These are phyloP conservation scores for Misgurnus anguillicaudatus DNA, from an alignment of 2,113 vertebrate species.

Conservation along the genomic window DNA sequence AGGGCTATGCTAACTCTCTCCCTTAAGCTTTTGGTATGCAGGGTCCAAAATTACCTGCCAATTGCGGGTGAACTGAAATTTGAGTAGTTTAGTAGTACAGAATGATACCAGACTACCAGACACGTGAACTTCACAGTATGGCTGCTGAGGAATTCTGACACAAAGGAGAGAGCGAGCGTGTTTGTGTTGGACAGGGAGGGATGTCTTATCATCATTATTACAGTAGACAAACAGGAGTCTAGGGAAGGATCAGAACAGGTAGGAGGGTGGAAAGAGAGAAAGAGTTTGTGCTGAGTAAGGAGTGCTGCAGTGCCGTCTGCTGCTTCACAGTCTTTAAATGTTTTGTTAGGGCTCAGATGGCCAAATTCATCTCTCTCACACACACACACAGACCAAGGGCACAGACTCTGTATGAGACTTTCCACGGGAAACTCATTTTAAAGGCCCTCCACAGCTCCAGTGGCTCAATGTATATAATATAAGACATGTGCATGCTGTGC, in stretches of 20 bases:
- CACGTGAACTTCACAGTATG: background rate
- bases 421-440: constrained; percentile 4
- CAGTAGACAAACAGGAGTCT: background rate
- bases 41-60: background rate
- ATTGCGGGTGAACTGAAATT: background rate
- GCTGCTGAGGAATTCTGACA: constrained; percentile 1
- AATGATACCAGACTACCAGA: background rate
- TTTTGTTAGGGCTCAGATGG: constrained; percentile 1
- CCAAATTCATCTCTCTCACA: background rate
- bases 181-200: background rate
- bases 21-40: too few relatives aligned
- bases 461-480: background rate
- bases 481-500: background rate
- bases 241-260: constrained; percentile 3
- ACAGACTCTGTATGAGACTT: background rate
- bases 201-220: background rate
- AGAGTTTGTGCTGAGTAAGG: constrained; percentile 49
- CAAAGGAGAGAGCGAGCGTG: background rate
- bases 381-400: background rate
- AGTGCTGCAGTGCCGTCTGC: constrained; percentile 32
- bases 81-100: background rate
- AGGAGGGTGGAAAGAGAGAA: background rate
- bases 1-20: too few relatives aligned
- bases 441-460: background rate
- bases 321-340: constrained; percentile 27